Conservation (phyloP, 2,113 vertebrate genomes). For the Leptobrachium leishanense region DNA sequence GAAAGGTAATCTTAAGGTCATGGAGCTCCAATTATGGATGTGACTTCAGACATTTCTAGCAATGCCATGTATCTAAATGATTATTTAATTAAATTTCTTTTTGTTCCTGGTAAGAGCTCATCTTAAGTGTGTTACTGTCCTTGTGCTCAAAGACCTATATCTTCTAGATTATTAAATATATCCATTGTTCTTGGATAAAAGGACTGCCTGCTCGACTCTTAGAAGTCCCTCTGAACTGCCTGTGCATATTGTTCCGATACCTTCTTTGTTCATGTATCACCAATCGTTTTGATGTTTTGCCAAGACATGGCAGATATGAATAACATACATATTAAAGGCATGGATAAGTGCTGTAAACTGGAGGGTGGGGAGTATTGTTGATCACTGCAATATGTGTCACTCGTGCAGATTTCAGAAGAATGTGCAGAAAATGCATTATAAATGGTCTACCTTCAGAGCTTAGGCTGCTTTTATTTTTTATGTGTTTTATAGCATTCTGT, state of each 20-base stretch:
- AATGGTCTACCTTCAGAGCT: too few species aligned
- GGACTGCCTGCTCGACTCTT: constrained; percentile 12
- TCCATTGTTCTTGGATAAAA: constrained; percentile 27
- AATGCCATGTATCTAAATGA: not conserved
- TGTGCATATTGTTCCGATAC: constrained; percentile 37
- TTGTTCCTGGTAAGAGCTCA: not conserved
- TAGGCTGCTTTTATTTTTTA: too few species aligned
- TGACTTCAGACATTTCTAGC: too few species aligned
- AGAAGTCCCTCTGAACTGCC: constrained; percentile 34
- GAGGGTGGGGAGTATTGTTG: not conserved
- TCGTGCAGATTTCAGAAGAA: not conserved
- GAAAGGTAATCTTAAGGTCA: too few species aligned
- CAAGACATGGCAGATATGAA: constrained; percentile 28
- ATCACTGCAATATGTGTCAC: not conserved
- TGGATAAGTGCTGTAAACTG: constrained; percentile 13
- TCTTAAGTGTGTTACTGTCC: constrained; percentile 17
- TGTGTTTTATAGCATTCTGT: too few species aligned
- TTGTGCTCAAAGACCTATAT: constrained; percentile 15
- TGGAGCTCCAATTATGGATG: too few species aligned
- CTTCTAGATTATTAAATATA: constrained; percentile 28
- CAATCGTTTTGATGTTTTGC: constrained; percentile 30
- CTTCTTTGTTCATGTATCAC: constrained; percentile 31
- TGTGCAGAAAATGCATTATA: not conserved
- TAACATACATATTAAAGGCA: constrained; percentile 33
- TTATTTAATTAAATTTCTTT: not conserved